A percentile compares a stretch with the other conserved stretches of the same genome.
Conservation (phyloP, 2,113 vertebrate species). For the Takifugu bimaculatus region DNA sequence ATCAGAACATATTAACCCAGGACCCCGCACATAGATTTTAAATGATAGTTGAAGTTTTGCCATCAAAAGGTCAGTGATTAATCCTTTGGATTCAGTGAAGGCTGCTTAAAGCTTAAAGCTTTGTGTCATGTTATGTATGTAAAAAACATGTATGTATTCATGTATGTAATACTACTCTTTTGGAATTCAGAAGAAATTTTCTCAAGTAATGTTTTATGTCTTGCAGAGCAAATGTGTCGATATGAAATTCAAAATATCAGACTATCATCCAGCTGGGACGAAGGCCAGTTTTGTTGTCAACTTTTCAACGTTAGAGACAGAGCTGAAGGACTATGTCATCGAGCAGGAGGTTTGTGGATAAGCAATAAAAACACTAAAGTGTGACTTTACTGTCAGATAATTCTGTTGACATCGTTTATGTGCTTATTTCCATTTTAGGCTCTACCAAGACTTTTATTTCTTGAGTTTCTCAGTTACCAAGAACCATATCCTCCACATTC, state of each 20-base stretch:
- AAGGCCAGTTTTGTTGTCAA: conserved; percentile 18
- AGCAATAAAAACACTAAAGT: background rate
- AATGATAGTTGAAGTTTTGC: background rate
- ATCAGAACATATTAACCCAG: background rate
- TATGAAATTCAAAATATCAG: conserved; percentile 27
- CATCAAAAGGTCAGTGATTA: too few species aligned
- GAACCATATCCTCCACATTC: conserved; percentile 43
- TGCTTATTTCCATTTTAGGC: conserved; percentile 44
- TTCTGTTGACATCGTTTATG: background rate
- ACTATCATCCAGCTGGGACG: conserved; percentile 5
- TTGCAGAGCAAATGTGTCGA: conserved; percentile 45
- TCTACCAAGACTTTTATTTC: conserved; percentile 58
- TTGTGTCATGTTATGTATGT: too few species aligned
- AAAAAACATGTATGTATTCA: too few species aligned
- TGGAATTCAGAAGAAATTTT: background rate
- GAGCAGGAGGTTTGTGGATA: conserved; percentile 55
- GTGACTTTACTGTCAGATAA: conserved; percentile 2
- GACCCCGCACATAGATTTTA: background rate
- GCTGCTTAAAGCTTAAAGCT: too few species aligned
- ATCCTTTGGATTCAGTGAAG: too few species aligned
- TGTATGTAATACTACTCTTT: too few species aligned
- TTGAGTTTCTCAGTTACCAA: conserved; percentile 61
- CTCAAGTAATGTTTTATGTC: background rate
- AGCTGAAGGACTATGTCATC: conserved; percentile 56
- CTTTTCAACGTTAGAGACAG: conserved; percentile 55